Evolutionary conservation across 2,113 vertebrate genomes (phyloP), one percentile per base, ranked within the genome.

Genomic region (Pseudolaguvia tuberculata): DNA sequence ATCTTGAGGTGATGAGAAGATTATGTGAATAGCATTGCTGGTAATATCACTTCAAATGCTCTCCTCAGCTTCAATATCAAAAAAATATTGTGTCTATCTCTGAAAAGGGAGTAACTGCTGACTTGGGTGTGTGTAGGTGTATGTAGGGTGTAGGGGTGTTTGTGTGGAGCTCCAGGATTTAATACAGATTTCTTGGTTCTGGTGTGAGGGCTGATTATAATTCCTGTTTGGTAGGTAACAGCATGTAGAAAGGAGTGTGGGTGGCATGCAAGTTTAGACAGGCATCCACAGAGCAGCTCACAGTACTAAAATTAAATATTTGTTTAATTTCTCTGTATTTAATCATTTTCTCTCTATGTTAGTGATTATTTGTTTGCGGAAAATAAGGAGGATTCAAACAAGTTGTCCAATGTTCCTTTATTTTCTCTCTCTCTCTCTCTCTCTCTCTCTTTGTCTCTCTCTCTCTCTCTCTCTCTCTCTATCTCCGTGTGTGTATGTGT

Each of bases 21-120:
- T 5, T 47, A 80, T 80, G 76, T 87, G 81, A 83, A 87, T 86
- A 86, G 83, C 82, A 76, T 79, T 71, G 83, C 79, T 72, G 80
- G 82, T 85, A 85, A 86, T 91, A 90, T 90, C 87, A 87, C 87
- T 89, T 89, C 86, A 89, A 88, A 87, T 85, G 76, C 73, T n/a
- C 58, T 47, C 55, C 12, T 31, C 25, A 84, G 74, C 78, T 81
- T 85, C 75, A 82, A 4, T 35, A n/a, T n/a, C n/a, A n/a, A n/a
- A n/a, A n/a, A n/a, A n/a, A n/a, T n/a, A n/a, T n/a, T n/a, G n/a
- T n/a, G n/a, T n/a, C n/a, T n/a, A n/a, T n/a, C n/a, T n/a, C n/a
- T n/a, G n/a, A n/a, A n/a, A n/a, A 35, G 80, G 71, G 76, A 72
- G 25, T 27, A 23, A 48, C 45, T 27, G 45, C 45, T 50, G 62